Evolutionary conservation across 2,888 invertebrate species (phyloP).

Genomic region (Volucella inanis): DNA sequence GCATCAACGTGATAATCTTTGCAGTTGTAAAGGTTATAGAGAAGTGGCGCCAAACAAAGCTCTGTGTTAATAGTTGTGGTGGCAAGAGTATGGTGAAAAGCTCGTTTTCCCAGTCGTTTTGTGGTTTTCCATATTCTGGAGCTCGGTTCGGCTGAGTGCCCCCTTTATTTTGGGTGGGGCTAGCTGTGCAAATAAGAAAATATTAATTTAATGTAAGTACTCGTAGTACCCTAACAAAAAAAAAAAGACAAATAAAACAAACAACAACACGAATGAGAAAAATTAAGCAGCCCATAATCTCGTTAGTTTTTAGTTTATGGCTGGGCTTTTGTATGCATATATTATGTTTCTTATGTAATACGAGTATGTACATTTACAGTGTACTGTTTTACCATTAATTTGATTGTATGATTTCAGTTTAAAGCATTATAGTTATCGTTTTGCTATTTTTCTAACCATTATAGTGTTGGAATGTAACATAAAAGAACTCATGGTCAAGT

Average conservation of each 20-base stretch:
- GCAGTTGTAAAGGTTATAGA: slow-evolving; percentile 25
- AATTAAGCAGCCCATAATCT: slow-evolving; percentile 73
- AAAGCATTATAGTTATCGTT: background rate
- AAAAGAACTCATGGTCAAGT: background rate
- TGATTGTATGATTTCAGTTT: slow-evolving; percentile 1
- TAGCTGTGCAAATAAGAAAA: slow-evolving; percentile 47
- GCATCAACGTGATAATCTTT: slow-evolving; percentile 42
- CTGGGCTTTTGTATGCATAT: slow-evolving; percentile 3
- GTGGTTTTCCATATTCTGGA: slow-evolving; percentile 1
- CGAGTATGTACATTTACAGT: background rate
- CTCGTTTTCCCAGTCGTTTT: slow-evolving; percentile 14
- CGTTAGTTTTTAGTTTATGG: slow-evolving; percentile 53
- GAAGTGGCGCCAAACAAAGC: slow-evolving; percentile 59
- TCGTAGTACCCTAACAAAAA: background rate
- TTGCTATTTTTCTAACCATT: background rate
- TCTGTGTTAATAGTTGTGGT: background rate
- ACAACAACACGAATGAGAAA: slow-evolving; percentile 56
- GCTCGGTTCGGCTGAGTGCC: background rate
- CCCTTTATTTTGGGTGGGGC: slow-evolving; percentile 47
- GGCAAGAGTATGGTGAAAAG: slow-evolving; percentile 59
- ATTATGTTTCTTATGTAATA: slow-evolving; percentile 21
- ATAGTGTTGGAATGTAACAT: no score
- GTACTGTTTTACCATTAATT: slow-evolving; percentile 11
- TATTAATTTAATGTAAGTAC: slow-evolving; percentile 64
- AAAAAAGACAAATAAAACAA: slow-evolving; percentile 49